Percentiles rank a stretch among this genome's conserved stretches.
Conservation (phyloP, 2,797 vertebrate genomes). For the Tokudaia tokunoshimensis region DNA sequence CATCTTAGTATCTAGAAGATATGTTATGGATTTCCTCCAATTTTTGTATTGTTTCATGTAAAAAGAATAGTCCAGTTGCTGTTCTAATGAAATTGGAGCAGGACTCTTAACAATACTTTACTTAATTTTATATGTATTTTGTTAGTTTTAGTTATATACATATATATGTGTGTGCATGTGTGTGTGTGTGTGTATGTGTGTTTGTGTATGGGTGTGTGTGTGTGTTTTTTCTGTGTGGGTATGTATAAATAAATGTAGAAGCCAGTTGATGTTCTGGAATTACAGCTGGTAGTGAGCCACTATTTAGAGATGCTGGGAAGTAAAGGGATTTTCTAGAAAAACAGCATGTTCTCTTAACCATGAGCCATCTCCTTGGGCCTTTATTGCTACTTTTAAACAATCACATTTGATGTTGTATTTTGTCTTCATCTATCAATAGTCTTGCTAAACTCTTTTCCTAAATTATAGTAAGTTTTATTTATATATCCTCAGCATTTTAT, state of each 20-base stretch:
- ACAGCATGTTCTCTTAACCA: not conserved
- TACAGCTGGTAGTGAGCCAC: not conserved
- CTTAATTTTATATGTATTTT: not conserved
- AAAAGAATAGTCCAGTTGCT: not conserved
- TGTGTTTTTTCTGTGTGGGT: not conserved
- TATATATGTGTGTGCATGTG: no score
- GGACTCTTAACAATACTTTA: not conserved
- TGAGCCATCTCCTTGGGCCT: not conserved
- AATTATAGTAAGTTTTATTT: not conserved
- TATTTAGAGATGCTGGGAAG: not conserved
- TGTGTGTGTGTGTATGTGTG: not conserved
- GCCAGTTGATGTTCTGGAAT: not conserved
- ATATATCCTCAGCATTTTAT: not conserved
- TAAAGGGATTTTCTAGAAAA: not conserved
- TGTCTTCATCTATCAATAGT: not conserved
- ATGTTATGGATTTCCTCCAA: not conserved
- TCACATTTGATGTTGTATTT: not conserved
- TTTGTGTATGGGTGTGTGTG: no score
- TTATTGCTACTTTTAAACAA: not conserved
- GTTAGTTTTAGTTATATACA: not conserved
- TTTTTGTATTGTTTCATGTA: not conserved
- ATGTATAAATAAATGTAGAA: not conserved
- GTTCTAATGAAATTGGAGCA: not conserved
- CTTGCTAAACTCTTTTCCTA: not conserved
- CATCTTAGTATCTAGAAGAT: not conserved